Evolutionary conservation across 2,113 vertebrate species (phyloP), one percentile per base, ranked within the genome.

Genomic region (Siniperca chuatsi): DNA sequence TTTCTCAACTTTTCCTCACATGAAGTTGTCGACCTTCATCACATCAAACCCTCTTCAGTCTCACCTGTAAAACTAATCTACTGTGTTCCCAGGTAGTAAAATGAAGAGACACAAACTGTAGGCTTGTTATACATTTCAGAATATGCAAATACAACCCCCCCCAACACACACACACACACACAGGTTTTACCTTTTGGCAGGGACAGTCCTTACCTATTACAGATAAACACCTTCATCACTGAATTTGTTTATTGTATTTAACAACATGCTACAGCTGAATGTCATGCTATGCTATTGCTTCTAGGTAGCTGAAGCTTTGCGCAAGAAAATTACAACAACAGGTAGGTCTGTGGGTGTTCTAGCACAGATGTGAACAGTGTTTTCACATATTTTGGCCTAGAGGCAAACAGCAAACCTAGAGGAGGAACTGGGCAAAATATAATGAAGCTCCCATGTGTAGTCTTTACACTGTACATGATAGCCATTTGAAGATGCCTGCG

Each of bases 91-190:
- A 23, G 66, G 54, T 84, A 84, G 87, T 84, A 75, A 92, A 93
- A 91, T 88, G 79, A 91, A 52, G 40, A 61, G 48, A 46, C 60
- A 78, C 67, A 21, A 67, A 46, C 55, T 72, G 79, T 5, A 62
- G 81, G 25, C 75, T 74, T 33, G 52, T 78, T 83, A 44, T 62
- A 40, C 62, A 62, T 73, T 82, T 73, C 66, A 79, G 29, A 48
- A 12, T 82, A 93, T 92, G 92, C 92, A 93, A 93, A 93, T 90
- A 1, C 61, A 69, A 2, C 61, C 72, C 58, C 9, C 76, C 9
- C 40, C 37, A 50, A 21, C 40, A 60, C 65, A 18, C 42, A 40
- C 58, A 65, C 25, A 54, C 54, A 29, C 70, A 66, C 46, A 66
- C 50, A 40, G 23, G 4, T 48, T 64, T 64, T 54, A 78, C 73